Conservation (phyloP, 2,888 invertebrate species). For the Hipparchia sbordonii region DNA sequence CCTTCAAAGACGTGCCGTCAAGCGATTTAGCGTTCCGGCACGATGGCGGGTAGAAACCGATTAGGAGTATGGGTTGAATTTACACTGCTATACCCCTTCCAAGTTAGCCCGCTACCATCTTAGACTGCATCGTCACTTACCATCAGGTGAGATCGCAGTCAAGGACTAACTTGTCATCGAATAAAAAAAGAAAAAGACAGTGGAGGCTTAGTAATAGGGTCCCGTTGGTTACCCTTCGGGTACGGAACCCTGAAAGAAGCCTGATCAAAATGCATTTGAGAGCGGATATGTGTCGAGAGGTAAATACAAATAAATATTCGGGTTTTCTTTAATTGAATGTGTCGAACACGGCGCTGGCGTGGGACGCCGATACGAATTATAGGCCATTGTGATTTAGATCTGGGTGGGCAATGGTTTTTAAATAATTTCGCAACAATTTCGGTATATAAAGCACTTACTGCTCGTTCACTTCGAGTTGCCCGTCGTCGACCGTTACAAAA, state of each 20-base stretch:
- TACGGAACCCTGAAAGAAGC: not conserved
- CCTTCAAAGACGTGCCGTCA: no score
- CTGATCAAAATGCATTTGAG: slow-evolving; percentile 36
- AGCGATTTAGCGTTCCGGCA: no score
- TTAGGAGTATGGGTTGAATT: no score
- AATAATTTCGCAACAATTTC: slow-evolving; percentile 39
- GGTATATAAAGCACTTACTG: not conserved
- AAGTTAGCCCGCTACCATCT: no score
- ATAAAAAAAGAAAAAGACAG: no score
- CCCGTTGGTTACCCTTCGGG: no score
- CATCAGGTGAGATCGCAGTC: no score
- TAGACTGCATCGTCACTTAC: no score
- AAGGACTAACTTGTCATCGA: no score
- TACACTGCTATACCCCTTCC: no score
- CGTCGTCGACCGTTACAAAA: not conserved
- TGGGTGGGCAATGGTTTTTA: slow-evolving; percentile 51
- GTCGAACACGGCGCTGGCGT: slow-evolving; percentile 54
- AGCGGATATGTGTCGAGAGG: slow-evolving; percentile 36
- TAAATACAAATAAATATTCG: slow-evolving; percentile 47
- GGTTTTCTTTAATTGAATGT: slow-evolving; percentile 58
- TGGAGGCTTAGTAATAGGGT: no score
- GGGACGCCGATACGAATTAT: slow-evolving; percentile 67
- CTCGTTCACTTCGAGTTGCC: not conserved
- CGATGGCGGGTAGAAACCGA: no score
- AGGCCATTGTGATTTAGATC: slow-evolving; percentile 65